Evolutionary conservation across 1,140 invertebrate genomes (phyloP), one percentile per base, ranked within the genome.

Genomic region (Marisa cornuarietis): DNA sequence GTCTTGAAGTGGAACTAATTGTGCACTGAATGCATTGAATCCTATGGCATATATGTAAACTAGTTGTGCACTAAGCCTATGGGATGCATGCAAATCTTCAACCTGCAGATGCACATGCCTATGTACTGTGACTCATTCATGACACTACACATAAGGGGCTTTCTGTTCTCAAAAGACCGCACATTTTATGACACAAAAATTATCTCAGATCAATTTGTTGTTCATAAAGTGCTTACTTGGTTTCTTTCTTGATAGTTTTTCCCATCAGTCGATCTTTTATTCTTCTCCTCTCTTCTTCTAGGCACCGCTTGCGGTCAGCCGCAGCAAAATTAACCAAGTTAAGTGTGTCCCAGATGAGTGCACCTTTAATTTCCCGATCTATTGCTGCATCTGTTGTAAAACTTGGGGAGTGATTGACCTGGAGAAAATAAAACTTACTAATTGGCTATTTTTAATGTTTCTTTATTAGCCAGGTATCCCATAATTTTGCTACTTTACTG

Each of bases 341-440:
- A 81, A 97, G 94, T 7, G 96, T 96, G 86, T 97, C 96, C 62
- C 92, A 93, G n/a, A 98, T 90, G 10, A 98, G 91, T 0, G 93
- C 91, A 85, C 96, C 94, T 89, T 98, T 98, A 7, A 98, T 94
- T 85, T 96, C 95, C 79, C 93, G 93, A 87, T 98, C 96, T 68
- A 97, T 91, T 79, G 93, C 92, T 5, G 95, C 94, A 88, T 97
- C 95, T 1, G 95, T 97, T 85, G 96, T 95, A 87, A 97, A 97
- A 91, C 96, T 97, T 8, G 96, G 96, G 10, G 96, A 97, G 87
- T 97, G 96, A 91, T 98, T 97, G 2, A 96, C 94, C 90, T 91
- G 79, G 18, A 80, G 82, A 65, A 68, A n/a, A 69, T 54, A 81
- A 1, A 49, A 76, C 42, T 76, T 42, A 6, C 31, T 42, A 42